Evolutionary conservation across 1,140 invertebrate species (phyloP).

Genomic region (Leptonema lineaticorne): DNA sequence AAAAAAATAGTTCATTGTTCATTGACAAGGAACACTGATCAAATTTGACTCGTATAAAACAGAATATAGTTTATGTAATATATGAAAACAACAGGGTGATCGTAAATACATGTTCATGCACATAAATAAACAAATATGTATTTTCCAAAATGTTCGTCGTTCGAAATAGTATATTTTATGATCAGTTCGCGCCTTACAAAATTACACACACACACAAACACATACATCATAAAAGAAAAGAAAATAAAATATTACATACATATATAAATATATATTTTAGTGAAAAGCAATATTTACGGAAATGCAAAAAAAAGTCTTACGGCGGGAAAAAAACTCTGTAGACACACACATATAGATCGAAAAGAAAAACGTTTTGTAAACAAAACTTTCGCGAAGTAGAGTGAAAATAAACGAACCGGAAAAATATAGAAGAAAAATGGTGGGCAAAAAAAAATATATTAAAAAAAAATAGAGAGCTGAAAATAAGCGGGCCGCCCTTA

Average conservation of each 20-base stretch:
- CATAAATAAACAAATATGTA: neutral
- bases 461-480: no score
- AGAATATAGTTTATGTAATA: neutral
- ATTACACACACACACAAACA: no score
- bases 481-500: no score
- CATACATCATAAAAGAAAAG: no score
- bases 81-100: neutral
- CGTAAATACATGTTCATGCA: slow-evolving; percentile 6
- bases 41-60: no score
- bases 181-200: slow-evolving; percentile 4
- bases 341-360: neutral
- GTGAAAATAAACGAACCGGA: slow-evolving; percentile 34
- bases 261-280: no score
- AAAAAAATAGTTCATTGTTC: no score
- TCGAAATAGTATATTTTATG: slow-evolving; percentile 3
- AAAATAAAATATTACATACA: no score
- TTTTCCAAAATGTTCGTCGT: neutral
- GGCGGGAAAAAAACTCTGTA: no score
- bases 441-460: slow-evolving; percentile 16
- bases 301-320: slow-evolving; percentile 3
- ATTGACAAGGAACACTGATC: no score
- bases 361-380: slow-evolving; percentile 11
- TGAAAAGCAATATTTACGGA: slow-evolving; percentile 2
- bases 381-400: slow-evolving; percentile 18
- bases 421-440: slow-evolving; percentile 18